Evolutionary conservation across 2,113 vertebrate species (phyloP), one percentile per base, ranked within the genome.

Genomic region (Apeltes quadracus): DNA sequence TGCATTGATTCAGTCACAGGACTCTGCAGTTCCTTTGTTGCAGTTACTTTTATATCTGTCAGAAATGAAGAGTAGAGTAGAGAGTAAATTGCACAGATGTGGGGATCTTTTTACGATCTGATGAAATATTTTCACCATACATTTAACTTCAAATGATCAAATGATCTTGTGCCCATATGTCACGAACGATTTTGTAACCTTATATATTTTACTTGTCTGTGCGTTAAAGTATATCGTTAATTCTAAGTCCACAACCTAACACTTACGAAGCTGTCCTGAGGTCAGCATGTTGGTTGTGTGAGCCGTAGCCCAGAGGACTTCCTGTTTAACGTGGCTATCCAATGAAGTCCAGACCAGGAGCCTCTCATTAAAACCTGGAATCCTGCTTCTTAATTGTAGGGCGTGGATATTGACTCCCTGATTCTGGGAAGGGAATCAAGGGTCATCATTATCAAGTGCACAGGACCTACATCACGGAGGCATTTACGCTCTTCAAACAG

Each of bases 401-500:
- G 85, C 87, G 88, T 75, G 67, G 72, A 87, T 62, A 80, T 79
- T 70, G 41, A 82, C 85, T 91, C 86, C 83, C 82, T 80, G 84
- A 87, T 89, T 85, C 83, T 82, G 63, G 71, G 75, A 91, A 91
- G 88, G 76, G 87, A 70, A 90, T 85, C 82, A 88, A 89, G 80
- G 88, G 91, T 90, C 79, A 57, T 93, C 87, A 93, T 92, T 91
- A 92, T 87, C 73, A 87, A 83, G 87, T 78, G 80, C 79, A 83
- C 66, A 80, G 72, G 84, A 87, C 84, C 87, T 73, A 78, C 89
- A 90, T 90, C 71, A 77, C 65, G 75, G 78, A 88, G 62, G 80
- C 75, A 77, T 92, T 92, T 88, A 91, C 67, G 41, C 61, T 72
- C 73, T 75, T 69, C 75, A 84, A 87, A 88, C 91, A 93, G 91